Evolutionary conservation across 2,888 invertebrate genomes (phyloP).

Genomic region (Celastrina argiolus): DNA sequence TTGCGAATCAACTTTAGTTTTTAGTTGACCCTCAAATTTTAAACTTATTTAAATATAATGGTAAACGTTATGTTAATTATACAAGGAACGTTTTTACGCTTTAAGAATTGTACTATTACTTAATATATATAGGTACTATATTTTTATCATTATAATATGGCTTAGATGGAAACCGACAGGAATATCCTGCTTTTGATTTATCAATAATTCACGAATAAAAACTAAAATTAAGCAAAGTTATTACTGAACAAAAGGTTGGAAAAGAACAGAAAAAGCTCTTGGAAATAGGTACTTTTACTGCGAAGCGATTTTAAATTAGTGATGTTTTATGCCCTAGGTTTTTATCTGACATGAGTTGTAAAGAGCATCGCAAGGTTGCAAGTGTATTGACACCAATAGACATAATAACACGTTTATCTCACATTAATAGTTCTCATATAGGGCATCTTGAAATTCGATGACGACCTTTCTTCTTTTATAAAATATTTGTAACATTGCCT

Average conservation of each 20-base stretch:
- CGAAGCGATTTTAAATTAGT: slow-evolving; percentile 50
- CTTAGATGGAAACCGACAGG: too few species aligned
- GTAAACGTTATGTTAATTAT: neutral
- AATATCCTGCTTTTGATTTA: too few species aligned
- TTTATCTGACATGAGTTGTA: slow-evolving; percentile 72
- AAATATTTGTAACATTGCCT: neutral
- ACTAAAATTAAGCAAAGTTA: neutral
- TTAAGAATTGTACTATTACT: neutral
- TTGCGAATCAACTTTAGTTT: slow-evolving; percentile 24
- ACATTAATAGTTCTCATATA: slow-evolving; percentile 47
- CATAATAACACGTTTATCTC: slow-evolving; percentile 64
- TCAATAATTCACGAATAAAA: too few species aligned
- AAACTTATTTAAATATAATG: neutral
- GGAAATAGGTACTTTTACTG: slow-evolving; percentile 36
- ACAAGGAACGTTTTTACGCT: neutral
- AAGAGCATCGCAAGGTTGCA: slow-evolving; percentile 75
- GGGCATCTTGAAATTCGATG: neutral
- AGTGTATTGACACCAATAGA: slow-evolving; percentile 73
- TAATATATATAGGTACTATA: too few species aligned
- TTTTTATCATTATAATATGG: neutral
- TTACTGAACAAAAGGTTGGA: neutral
- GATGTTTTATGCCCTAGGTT: slow-evolving; percentile 69
- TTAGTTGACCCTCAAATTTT: neutral
- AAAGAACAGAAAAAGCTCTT: slow-evolving; percentile 2
- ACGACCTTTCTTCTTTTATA: neutral